phyloP scores from a whole-genome alignment of 2,797 vertebrate genomes.

The Aselliscus stoliczkanus region DNA sequence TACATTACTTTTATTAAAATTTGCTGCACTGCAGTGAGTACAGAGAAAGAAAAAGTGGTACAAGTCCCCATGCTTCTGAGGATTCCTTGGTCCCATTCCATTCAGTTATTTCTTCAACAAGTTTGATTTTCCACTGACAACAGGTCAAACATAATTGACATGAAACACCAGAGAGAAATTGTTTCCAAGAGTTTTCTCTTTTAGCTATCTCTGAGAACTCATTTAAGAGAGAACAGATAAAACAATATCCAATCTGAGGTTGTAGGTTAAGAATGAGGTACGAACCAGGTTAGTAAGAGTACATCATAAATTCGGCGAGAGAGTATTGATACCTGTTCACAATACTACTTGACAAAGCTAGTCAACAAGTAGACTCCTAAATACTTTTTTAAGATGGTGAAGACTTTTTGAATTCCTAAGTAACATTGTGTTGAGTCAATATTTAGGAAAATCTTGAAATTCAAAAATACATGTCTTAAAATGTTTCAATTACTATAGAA shows the following conservation, averaged over 20 bases:
- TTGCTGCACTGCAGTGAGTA: not conserved
- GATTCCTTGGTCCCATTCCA: not conserved
- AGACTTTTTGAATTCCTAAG: not conserved
- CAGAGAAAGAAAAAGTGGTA: not conserved
- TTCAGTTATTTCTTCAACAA: not conserved
- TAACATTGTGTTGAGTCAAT: not conserved
- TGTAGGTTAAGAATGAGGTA: not conserved
- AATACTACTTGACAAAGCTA: not conserved
- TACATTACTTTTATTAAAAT: not conserved
- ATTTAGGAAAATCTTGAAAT: constrained; percentile 25
- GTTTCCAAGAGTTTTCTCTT: not conserved
- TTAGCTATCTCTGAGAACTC: not conserved
- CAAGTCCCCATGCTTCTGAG: not conserved
- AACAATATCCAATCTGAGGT: not conserved
- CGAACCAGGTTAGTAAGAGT: not conserved
- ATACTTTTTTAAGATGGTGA: not conserved
- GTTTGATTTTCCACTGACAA: not conserved
- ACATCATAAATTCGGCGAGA: not conserved
- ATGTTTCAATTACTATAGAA: not conserved
- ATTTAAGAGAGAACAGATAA: not conserved
- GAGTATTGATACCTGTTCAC: not conserved
- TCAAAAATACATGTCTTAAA: not conserved
- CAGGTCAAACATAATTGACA: not conserved
- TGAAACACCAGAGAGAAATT: not conserved
- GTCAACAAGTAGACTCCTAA: not conserved